Evolutionary conservation across 2,797 vertebrate genomes (phyloP).

Genomic region (Emys orbicularis): DNA sequence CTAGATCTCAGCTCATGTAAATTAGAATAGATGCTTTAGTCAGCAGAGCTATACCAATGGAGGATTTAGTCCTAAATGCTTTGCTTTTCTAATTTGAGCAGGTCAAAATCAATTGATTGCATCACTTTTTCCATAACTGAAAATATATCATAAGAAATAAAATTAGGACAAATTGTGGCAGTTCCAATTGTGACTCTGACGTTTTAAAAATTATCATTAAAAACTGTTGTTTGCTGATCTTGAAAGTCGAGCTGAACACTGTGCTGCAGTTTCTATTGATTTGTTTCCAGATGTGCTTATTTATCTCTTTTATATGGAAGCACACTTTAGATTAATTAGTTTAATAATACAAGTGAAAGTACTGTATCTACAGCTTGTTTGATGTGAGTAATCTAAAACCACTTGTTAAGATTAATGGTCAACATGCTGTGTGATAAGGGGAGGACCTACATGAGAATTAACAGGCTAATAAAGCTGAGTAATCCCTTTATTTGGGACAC

Average conservation of each 20-base stretch:
- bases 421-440: slow-evolving; percentile 34
- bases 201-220: not conserved
- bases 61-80: not conserved
- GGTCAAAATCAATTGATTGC: not conserved
- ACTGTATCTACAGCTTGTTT: not conserved
- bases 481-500: slow-evolving; percentile 22
- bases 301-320: not conserved
- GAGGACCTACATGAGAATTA: slow-evolving; percentile 36
- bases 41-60: not conserved
- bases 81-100: not conserved
- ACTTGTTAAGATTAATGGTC: slow-evolving; percentile 58
- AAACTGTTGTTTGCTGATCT: not conserved
- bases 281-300: not conserved
- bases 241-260: not conserved
- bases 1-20: not conserved
- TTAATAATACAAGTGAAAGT: not conserved
- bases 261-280: not conserved
- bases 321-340: not conserved
- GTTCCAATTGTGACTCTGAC: not conserved
- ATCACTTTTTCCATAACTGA: not conserved
- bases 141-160: not conserved
- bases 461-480: slow-evolving; percentile 40
- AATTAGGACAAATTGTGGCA: not conserved
- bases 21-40: not conserved
- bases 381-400: slow-evolving; percentile 49